Base-by-base conservation (phyloP, 92 coral and sea anemone species). In the Phenganax stokvisi region DNA sequence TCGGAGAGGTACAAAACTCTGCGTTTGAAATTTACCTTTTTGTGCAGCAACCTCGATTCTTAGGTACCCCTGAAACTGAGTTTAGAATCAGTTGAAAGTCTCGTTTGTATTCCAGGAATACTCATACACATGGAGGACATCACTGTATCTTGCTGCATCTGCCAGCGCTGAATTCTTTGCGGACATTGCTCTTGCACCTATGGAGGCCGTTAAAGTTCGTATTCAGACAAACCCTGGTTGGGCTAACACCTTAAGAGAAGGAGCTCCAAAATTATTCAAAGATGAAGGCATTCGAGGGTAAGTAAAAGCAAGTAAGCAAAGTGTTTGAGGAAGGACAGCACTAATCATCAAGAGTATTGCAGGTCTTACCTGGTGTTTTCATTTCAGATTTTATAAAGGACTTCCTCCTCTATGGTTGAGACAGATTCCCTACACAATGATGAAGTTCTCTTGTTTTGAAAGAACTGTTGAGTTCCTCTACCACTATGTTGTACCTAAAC, bases 131-230 rank as follows among this genome's bases (percentile, higher is more conserved):
- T 94, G 86, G 84, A 74, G 98, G 69, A 94, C 98, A 25, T 91
- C 98, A 0, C 88, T 94, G 27, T 94, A 94, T 71, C 87, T 94
- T 64, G 98, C 98, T 54, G 98, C 98, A 6, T 94, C 98, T 54
- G 98, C 98, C 4, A 92, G 97, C 81, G 98, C 98, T 44, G 98
- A 94, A 84, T 94, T 94, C 90, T 94, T 94, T 82, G 98, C 98
- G 0, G 98, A 94, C 87, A 94, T 94, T 81, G 98, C 98, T 10
- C 85, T 94, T 65, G 89, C 98, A 20, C 98, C 98, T 0, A 94
- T 94, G 98, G 98, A 94, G 75, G 98, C 98, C 54, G 92, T 94
- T 17, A 94, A 94, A 70, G 98, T 94, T 30, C 89, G 97, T 60
- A 94, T 94, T 57, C 98, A 94, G 72, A 94, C 98, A 29, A 92